Evolutionary conservation across 2,888 invertebrate species (phyloP).

Genomic region (Auanema freiburgensis): DNA sequence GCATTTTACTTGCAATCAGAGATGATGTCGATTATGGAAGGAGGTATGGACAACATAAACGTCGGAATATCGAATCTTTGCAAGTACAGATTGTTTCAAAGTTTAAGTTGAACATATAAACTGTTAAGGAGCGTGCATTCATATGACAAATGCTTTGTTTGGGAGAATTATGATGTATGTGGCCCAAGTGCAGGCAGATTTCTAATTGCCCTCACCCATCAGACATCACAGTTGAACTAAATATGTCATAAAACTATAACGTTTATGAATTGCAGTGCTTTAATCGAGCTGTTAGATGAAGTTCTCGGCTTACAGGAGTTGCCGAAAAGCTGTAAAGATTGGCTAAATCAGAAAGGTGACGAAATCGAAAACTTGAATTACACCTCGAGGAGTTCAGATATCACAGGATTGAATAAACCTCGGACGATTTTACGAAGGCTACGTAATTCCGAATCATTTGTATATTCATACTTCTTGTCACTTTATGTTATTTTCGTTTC

Average conservation of each 20-base stretch:
- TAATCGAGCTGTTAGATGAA: slow-evolving; percentile 32
- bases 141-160: slow-evolving; percentile 56
- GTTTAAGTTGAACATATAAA: neutral
- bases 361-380: neutral
- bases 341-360: slow-evolving; percentile 39
- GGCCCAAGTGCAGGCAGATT: slow-evolving; percentile 49
- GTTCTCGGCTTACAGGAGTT: slow-evolving; percentile 24
- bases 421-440: slow-evolving; percentile 30
- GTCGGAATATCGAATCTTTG: slow-evolving; percentile 46
- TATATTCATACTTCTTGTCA: no score
- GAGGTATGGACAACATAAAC: slow-evolving; percentile 40
- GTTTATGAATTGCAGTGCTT: slow-evolving; percentile 14
- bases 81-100: slow-evolving; percentile 21
- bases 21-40: slow-evolving; percentile 45
- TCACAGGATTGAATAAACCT: slow-evolving; percentile 37
- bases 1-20: slow-evolving; percentile 37
- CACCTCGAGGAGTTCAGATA: slow-evolving; percentile 13
- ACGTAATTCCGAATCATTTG: slow-evolving; percentile 22
- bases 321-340: slow-evolving; percentile 41
- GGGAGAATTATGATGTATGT: slow-evolving; percentile 48
- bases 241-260: neutral
- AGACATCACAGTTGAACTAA: slow-evolving; percentile 42
- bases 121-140: slow-evolving; percentile 39
- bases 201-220: slow-evolving; percentile 47
- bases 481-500: no score